phyloP scores from a whole-genome alignment of 2,888 invertebrate species.

The Odontocerum albicorne region DNA sequence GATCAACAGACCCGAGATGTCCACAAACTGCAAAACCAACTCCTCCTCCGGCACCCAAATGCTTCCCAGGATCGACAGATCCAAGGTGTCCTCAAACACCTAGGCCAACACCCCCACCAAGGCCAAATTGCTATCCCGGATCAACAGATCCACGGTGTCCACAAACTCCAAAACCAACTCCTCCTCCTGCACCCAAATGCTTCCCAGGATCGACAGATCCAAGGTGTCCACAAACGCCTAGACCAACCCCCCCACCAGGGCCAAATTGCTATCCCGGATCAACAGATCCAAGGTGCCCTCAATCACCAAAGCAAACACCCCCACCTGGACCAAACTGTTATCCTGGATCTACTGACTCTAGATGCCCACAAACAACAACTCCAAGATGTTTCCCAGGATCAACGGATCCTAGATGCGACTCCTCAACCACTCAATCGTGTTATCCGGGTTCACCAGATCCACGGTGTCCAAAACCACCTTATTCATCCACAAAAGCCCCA shows the following conservation, averaged over 20 bases:
- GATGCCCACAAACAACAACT: constrained; percentile 40
- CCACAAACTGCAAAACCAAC: constrained; percentile 39
- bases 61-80: constrained; percentile 47
- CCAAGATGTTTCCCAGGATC: constrained; percentile 40
- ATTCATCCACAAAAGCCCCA: constrained; percentile 26
- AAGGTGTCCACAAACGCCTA: constrained; percentile 39
- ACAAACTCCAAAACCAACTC: constrained; percentile 32
- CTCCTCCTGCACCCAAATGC: no score
- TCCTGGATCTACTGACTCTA: constrained; percentile 40
- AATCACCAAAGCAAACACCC: constrained; percentile 40
- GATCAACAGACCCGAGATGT: constrained; percentile 43
- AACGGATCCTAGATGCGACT: constrained; percentile 38
- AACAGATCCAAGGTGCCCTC: constrained; percentile 43
- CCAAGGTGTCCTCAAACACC: constrained; percentile 44
- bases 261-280: constrained; percentile 40
- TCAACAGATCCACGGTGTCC: constrained; percentile 36
- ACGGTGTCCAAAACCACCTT: constrained; percentile 37
- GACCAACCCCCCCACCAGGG: constrained; percentile 15
- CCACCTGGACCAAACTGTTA: constrained; percentile 38
- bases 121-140: constrained; percentile 40
- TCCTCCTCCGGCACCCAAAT: constrained; percentile 38
- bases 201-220: constrained; percentile 39
- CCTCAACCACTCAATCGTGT: constrained; percentile 36
- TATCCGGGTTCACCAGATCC: constrained; percentile 43
- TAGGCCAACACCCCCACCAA: constrained; percentile 39